Evolutionary conservation across 2,113 vertebrate species (phyloP).

Genomic region (Benitochromis conjunctus): DNA sequence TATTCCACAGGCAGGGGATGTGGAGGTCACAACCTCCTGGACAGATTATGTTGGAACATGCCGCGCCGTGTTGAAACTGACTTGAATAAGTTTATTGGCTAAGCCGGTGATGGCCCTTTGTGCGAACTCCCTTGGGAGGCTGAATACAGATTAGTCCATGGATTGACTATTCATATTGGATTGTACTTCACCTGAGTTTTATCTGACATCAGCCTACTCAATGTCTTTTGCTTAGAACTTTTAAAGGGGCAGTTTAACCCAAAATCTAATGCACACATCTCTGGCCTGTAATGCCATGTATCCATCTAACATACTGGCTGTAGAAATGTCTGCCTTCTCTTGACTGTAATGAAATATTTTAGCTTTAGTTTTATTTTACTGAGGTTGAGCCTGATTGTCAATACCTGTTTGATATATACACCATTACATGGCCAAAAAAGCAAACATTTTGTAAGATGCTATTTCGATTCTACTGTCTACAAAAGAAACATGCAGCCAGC

Average conservation of each 20-base stretch:
- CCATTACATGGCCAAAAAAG: neutral
- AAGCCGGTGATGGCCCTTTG: slow-evolving; percentile 43
- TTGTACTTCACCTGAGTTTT: slow-evolving; percentile 1
- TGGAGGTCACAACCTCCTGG: slow-evolving; percentile 80
- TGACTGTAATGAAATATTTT: neutral
- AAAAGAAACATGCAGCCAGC: neutral
- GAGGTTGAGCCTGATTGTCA: neutral
- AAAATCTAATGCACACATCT: neutral
- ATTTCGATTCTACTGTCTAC: neutral
- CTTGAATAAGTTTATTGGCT: slow-evolving; percentile 60
- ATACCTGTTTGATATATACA: neutral
- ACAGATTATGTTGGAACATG: slow-evolving; percentile 70
- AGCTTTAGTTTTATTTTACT: neutral
- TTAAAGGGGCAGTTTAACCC: neutral
- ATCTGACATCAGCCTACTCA: neutral
- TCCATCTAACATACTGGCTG: neutral
- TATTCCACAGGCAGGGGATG: slow-evolving; percentile 80
- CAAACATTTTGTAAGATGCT: neutral
- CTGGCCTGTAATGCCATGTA: neutral
- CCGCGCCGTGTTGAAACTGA: slow-evolving; percentile 53
- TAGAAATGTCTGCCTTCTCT: neutral
- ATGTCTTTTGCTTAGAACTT: neutral
- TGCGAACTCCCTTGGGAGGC: slow-evolving; percentile 38
- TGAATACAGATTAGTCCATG: slow-evolving; percentile 61
- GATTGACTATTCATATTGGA: slow-evolving; percentile 51